phyloP scores from a whole-genome alignment of 2,797 vertebrate genomes.

The Amblyopsis hoosieri region DNA sequence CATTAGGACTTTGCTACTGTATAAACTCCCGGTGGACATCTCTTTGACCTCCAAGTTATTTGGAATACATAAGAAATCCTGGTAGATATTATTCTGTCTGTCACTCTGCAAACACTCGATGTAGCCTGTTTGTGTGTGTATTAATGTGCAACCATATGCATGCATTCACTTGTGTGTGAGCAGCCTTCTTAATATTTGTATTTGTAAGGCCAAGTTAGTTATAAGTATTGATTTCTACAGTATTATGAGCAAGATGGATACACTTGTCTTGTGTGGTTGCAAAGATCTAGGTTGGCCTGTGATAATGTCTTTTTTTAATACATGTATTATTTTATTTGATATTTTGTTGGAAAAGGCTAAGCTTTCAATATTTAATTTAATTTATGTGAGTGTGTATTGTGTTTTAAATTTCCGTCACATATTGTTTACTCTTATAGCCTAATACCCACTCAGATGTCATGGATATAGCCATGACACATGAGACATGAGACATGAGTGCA shows the following conservation, averaged over 20 bases:
- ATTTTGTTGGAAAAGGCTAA: no score
- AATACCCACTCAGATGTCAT: no score
- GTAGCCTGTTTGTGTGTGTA: constrained; percentile 9
- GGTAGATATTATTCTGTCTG: constrained; percentile 25
- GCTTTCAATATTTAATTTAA: no score
- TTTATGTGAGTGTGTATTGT: background rate
- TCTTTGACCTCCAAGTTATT: constrained; percentile 69
- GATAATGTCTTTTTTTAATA: no score
- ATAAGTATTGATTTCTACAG: constrained; percentile 12
- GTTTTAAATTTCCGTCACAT: background rate
- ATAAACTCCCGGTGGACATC: constrained; percentile 38
- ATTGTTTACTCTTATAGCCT: no score
- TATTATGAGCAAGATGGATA: constrained; percentile 11
- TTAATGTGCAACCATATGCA: background rate
- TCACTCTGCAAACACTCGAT: constrained; percentile 14
- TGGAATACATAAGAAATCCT: constrained; percentile 41
- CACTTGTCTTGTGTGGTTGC: no score
- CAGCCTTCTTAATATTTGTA: background rate
- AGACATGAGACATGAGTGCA: no score
- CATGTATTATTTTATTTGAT: no score
- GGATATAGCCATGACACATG: no score
- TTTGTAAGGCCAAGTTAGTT: constrained; percentile 5
- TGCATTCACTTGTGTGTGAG: background rate
- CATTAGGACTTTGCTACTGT: constrained; percentile 42
- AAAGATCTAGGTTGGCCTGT: background rate